Evolutionary conservation across 2,888 invertebrate species (phyloP).

Genomic region (Drosophila longiperda): DNA sequence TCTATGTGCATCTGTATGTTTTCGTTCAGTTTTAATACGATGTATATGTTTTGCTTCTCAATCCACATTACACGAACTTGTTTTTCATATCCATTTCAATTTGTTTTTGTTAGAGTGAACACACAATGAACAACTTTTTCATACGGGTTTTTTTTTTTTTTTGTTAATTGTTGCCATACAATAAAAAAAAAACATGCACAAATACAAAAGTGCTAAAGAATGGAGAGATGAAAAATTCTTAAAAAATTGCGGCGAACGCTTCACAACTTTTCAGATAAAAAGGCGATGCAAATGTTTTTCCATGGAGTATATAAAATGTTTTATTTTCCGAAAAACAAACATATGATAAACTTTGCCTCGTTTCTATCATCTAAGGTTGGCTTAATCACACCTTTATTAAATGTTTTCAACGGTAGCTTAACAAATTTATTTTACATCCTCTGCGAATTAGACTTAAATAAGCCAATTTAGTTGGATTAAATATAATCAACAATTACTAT

Average conservation of each 20-base stretch:
- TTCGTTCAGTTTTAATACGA: slow-evolving; percentile 46
- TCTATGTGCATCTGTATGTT: slow-evolving; percentile 19
- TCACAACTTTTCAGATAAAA: slow-evolving; percentile 22
- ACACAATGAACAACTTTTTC: slow-evolving; percentile 26
- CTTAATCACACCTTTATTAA: not conserved
- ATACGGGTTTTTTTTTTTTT: slow-evolving; percentile 9
- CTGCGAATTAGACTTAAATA: too few species aligned
- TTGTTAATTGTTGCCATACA: slow-evolving; percentile 25
- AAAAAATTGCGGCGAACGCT: slow-evolving; percentile 7
- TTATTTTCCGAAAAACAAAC: not conserved
- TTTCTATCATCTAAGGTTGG: not conserved
- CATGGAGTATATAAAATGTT: not conserved
- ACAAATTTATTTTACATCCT: not conserved
- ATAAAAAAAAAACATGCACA: slow-evolving; percentile 5
- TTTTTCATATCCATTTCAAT: slow-evolving; percentile 15
- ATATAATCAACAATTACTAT: not conserved
- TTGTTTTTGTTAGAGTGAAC: slow-evolving; percentile 26
- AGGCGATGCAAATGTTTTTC: slow-evolving; percentile 5
- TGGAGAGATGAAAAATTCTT: not conserved
- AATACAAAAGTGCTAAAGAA: not conserved
- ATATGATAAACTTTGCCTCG: not conserved
- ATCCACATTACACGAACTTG: slow-evolving; percentile 19
- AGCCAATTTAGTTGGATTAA: not conserved
- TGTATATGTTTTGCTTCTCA: slow-evolving; percentile 39
- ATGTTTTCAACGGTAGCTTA: not conserved